Conservation (phyloP, 1,140 invertebrate species). For the Trinorchestia longiramus region DNA sequence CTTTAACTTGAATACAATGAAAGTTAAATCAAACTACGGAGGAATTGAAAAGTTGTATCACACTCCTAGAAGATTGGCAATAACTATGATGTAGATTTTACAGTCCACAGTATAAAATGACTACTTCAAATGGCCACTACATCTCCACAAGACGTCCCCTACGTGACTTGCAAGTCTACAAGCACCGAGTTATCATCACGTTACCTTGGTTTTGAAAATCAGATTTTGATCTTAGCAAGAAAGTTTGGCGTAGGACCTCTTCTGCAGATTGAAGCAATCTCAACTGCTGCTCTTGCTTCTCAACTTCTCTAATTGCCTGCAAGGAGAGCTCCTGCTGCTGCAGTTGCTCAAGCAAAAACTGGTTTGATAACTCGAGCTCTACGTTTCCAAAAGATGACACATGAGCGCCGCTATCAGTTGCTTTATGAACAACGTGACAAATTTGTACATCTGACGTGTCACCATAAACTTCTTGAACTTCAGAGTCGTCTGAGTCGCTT, state of each 20-base stretch:
- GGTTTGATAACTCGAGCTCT: background rate
- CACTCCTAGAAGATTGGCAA: background rate
- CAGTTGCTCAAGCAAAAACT: background rate
- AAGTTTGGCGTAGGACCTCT: background rate
- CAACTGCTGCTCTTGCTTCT: background rate
- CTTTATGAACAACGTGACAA: background rate
- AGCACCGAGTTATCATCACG: background rate
- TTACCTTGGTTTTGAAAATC: background rate
- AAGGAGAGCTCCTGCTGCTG: background rate
- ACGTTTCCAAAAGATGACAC: background rate
- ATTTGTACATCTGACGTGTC: background rate
- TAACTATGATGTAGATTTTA: background rate
- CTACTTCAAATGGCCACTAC: background rate
- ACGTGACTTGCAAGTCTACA: background rate
- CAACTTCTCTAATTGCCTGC: background rate
- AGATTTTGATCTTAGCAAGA: background rate
- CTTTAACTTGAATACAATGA: background rate
- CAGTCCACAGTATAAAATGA: background rate
- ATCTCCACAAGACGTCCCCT: background rate
- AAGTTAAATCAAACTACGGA: background rate
- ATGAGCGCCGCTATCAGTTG: background rate
- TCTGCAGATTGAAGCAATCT: background rate
- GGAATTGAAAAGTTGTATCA: background rate
- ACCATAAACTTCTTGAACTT: background rate
- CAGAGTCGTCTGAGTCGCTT: background rate